Conservation (phyloP, 1,140 invertebrate species). For the Plutomurus gul region DNA sequence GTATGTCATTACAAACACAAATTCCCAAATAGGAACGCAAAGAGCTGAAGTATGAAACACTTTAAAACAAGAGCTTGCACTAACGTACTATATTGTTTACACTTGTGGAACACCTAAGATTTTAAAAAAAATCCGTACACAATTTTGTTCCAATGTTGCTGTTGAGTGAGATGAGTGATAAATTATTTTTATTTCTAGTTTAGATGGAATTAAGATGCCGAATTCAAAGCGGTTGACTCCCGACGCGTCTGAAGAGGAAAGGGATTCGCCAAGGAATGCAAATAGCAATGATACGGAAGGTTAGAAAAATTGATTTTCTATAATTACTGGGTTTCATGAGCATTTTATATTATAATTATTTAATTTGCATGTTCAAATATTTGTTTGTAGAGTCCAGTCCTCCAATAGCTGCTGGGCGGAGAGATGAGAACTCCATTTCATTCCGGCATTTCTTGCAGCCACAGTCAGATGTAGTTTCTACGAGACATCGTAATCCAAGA, state of each 20-base stretch:
- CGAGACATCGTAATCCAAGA: slow-evolving; percentile 34
- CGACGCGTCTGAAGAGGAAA: slow-evolving; percentile 32
- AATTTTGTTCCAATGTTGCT: no score
- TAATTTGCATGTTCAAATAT: background rate
- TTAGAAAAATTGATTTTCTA: background rate
- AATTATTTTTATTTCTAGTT: background rate
- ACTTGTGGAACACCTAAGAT: no score
- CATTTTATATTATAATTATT: background rate
- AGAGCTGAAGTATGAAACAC: no score
- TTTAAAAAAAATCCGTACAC: no score
- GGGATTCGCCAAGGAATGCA: background rate
- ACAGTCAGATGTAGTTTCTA: slow-evolving; percentile 49
- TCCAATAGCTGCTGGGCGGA: slow-evolving; percentile 1
- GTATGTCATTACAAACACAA: no score
- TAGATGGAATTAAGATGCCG: slow-evolving; percentile 32
- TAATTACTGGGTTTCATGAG: background rate
- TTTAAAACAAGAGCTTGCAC: no score
- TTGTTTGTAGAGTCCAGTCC: background rate
- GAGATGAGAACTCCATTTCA: slow-evolving; percentile 50
- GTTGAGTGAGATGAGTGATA: no score
- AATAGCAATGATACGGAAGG: background rate
- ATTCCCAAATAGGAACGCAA: no score
- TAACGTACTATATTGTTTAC: no score
- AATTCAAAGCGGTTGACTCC: slow-evolving; percentile 33
- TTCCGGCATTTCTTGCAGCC: slow-evolving; percentile 52